These are phyloP conservation scores for Isoperla grammatica DNA, from an alignment of 2,888 invertebrate genomes.

Conservation along the genomic window DNA sequence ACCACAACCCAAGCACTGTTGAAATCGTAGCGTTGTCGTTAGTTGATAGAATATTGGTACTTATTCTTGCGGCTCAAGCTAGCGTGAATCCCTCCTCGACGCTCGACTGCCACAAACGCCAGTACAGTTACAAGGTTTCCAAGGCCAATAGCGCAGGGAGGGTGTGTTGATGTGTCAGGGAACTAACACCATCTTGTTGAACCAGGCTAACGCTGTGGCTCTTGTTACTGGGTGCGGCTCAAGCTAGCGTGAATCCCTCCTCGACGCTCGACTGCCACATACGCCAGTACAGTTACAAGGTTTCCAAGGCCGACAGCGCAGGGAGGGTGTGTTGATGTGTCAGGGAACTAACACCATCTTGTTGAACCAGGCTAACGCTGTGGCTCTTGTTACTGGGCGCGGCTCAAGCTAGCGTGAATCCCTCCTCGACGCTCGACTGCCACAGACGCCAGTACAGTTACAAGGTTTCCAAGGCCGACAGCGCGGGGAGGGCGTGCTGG, in stretches of 20 bases:
- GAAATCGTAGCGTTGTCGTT: too few species aligned
- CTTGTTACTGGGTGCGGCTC: background rate
- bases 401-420: constrained; percentile 33
- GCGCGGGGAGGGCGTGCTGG: constrained; percentile 64
- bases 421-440: constrained; percentile 56
- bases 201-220: background rate
- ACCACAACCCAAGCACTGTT: too few species aligned
- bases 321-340: constrained; percentile 63
- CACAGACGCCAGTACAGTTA: constrained; percentile 61
- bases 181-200: background rate
- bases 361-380: constrained; percentile 5
- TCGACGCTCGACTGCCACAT: constrained; percentile 59
- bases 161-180: constrained; percentile 54
- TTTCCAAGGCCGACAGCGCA: constrained; percentile 56
- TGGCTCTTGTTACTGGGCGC: background rate
- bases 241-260: constrained; percentile 41
- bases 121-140: constrained; percentile 61
- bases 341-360: too few species aligned
- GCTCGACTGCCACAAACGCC: constrained; percentile 59
- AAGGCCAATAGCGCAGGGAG: constrained; percentile 58
- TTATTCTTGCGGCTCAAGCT: too few species aligned
- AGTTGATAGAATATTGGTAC: too few species aligned
- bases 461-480: constrained; percentile 58
- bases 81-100: constrained; percentile 45
- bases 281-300: constrained; percentile 59